These are phyloP conservation scores for Tetramorium alpestre DNA, from an alignment of 1,140 invertebrate genomes.

Conservation along the genomic window DNA sequence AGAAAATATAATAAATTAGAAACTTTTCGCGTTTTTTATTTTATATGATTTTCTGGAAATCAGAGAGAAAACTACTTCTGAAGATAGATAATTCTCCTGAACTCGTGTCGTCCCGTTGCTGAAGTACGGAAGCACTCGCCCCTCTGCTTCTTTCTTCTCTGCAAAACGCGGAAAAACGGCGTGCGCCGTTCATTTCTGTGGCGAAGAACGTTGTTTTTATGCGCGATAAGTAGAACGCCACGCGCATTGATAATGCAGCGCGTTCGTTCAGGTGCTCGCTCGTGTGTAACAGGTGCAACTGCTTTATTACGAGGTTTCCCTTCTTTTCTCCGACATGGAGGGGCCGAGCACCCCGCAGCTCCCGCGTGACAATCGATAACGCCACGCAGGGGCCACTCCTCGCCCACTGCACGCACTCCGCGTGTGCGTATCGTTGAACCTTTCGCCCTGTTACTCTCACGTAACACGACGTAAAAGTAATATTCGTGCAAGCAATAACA, in stretches of 20 bases:
- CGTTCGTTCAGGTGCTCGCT: conserved; percentile 39
- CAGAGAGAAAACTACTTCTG: background rate
- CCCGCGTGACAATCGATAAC: conserved; percentile 73
- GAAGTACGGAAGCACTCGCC: background rate
- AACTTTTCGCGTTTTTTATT: background rate
- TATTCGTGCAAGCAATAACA: background rate
- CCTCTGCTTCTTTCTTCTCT: background rate
- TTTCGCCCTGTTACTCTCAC: background rate
- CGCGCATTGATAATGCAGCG: conserved; percentile 49
- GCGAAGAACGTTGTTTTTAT: background rate
- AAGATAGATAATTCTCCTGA: background rate
- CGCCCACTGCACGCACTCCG: conserved; percentile 16
- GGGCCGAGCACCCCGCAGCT: background rate
- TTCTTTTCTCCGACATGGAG: conserved; percentile 36
- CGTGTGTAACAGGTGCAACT: conserved; percentile 70
- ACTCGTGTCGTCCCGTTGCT: background rate
- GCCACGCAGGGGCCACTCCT: conserved; percentile 48
- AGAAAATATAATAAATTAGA: background rate
- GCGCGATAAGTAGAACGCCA: conserved; percentile 56
- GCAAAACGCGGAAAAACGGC: background rate
- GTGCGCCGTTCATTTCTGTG: background rate
- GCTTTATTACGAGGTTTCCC: conserved; percentile 57
- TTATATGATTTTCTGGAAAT: background rate
- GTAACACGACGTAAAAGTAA: background rate
- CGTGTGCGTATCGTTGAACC: conserved; percentile 68